phyloP scores from a whole-genome alignment of 1,140 invertebrate species.

The Micrasema longulum region DNA sequence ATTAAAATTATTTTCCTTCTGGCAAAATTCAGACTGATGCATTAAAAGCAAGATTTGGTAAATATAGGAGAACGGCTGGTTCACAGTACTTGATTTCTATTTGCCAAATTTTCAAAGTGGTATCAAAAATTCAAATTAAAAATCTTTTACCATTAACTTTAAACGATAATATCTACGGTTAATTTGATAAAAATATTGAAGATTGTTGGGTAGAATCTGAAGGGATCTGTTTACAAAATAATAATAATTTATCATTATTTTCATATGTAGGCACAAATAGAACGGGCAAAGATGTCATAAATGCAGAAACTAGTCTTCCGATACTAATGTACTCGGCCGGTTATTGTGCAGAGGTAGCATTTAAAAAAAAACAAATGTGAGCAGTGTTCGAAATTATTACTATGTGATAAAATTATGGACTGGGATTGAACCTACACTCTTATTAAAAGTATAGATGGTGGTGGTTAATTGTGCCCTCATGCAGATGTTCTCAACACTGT shows the following conservation, averaged over 20 bases:
- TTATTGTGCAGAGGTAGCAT: no score
- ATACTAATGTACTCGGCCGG: no score
- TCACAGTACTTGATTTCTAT: neutral
- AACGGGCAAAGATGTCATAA: no score
- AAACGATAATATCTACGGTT: neutral
- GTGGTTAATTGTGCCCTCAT: neutral
- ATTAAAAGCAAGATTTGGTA: neutral
- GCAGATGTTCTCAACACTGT: neutral
- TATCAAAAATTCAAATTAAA: neutral
- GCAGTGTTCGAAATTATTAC: no score
- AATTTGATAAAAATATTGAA: neutral
- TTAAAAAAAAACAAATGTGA: no score
- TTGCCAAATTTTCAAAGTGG: neutral
- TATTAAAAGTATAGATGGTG: neutral
- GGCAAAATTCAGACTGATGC: neutral
- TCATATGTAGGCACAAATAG: no score
- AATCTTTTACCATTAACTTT: neutral
- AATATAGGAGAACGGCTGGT: neutral
- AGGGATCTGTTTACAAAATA: no score
- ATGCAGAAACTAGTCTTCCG: no score
- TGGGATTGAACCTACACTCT: no score
- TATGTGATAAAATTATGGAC: no score
- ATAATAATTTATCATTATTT: no score
- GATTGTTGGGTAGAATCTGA: neutral
- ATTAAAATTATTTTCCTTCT: neutral